These are phyloP conservation scores for Drosophila takahashii DNA, from an alignment of 1,140 invertebrate genomes.

Conservation along the genomic window DNA sequence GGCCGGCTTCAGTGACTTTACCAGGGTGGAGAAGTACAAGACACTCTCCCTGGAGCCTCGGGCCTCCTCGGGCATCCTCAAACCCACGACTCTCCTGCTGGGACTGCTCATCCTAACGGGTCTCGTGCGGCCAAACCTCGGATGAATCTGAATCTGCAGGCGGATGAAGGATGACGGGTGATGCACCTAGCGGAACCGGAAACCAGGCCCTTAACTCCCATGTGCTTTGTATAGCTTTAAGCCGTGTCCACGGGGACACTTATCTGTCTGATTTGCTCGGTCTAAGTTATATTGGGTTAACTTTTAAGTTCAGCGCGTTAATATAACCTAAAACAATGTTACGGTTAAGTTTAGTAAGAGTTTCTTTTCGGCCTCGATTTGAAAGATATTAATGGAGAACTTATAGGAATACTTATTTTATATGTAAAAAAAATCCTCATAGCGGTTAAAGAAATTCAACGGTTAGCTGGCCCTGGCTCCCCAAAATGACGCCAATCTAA, in stretches of 20 bases:
- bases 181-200: conserved; percentile 16
- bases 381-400: conserved; percentile 15
- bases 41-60: conserved; percentile 74
- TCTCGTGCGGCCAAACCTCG: conserved; percentile 6
- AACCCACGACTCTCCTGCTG: conserved; percentile 6
- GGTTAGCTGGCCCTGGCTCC: background rate
- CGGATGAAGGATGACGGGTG: conserved; percentile 28
- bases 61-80: conserved; percentile 13
- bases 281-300: conserved; percentile 38
- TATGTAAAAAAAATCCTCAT: conserved; percentile 40
- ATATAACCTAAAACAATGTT: conserved; percentile 38
- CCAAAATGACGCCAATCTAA: conserved; percentile 1
- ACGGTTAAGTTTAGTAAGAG: conserved; percentile 37
- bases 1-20: conserved; percentile 84
- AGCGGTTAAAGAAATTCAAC: conserved; percentile 27
- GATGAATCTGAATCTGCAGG: conserved; percentile 51
- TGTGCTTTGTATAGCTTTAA: conserved; percentile 77
- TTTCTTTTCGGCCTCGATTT: conserved; percentile 34
- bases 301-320: conserved; percentile 47
- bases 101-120: conserved; percentile 10
- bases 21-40: conserved; percentile 65
- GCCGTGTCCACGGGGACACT: conserved; percentile 35
- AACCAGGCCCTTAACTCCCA: conserved; percentile 13
- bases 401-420: conserved; percentile 36
- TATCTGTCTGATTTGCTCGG: conserved; percentile 57